Evolutionary conservation across 2,888 invertebrate species (phyloP).

Genomic region (Euplagia quadripunctaria): DNA sequence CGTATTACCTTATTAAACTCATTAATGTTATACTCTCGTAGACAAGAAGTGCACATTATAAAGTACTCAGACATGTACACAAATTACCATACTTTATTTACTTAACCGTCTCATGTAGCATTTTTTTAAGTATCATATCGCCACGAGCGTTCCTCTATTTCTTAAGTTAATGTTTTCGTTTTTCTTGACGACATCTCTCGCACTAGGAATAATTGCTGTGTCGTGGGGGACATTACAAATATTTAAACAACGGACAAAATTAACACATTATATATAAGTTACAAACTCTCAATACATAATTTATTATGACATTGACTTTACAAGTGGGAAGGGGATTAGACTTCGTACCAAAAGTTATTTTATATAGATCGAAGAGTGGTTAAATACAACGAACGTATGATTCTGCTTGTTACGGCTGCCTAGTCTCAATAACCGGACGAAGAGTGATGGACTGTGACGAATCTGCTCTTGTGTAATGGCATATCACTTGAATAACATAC

Average conservation of each 20-base stretch:
- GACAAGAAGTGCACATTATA: neutral
- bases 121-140: no score
- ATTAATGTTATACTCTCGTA: neutral
- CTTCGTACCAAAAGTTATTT: constrained; percentile 31
- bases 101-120: neutral
- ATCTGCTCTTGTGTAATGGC: constrained; percentile 35
- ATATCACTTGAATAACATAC: constrained; percentile 34
- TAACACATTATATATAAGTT: no score
- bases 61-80: neutral
- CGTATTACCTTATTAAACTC: neutral
- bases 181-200: neutral
- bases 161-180: neutral
- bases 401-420: constrained; percentile 27
- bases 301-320: constrained; percentile 33
- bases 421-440: constrained; percentile 26
- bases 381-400: constrained; percentile 31
- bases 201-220: no score
- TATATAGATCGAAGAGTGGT: constrained; percentile 1
- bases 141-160: neutral
- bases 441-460: constrained; percentile 44
- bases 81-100: neutral
- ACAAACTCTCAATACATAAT: no score
- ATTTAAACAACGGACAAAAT: no score
- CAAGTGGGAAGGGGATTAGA: constrained; percentile 24
- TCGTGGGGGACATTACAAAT: no score